Conservation (phyloP, 2,113 vertebrate species). For the Cynopterus brachyotis region DNA sequence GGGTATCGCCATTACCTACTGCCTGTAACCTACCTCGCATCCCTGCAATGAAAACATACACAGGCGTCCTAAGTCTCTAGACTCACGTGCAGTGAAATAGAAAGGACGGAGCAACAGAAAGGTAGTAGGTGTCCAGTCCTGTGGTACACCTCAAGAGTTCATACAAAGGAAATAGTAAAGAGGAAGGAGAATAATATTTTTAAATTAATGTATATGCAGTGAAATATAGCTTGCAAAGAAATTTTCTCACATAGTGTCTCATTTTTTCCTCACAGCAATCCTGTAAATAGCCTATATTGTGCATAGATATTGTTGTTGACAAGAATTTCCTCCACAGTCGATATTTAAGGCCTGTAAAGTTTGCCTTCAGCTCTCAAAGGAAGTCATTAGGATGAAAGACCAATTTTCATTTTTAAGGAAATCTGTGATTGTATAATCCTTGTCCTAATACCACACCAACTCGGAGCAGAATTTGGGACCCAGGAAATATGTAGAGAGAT, state of each 20-base stretch:
- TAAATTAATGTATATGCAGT: not conserved
- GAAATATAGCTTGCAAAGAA: not conserved
- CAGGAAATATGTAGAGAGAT: not conserved
- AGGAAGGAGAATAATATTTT: not conserved
- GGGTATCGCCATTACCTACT: not conserved
- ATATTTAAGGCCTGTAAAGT: not conserved
- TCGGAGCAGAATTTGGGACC: not conserved
- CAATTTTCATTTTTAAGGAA: not conserved
- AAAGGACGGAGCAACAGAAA: too few species aligned
- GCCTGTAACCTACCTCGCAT: too few species aligned
- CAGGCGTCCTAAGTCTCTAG: not conserved
- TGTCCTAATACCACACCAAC: not conserved
- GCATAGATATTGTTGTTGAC: not conserved
- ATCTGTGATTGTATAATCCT: not conserved
- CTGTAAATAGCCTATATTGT: not conserved
- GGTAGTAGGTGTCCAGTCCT: not conserved
- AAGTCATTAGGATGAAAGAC: not conserved
- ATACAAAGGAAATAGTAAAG: not conserved
- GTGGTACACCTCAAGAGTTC: not conserved
- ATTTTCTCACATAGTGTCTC: not conserved
- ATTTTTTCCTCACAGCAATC: not conserved
- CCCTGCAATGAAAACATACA: not conserved
- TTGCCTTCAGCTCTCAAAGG: not conserved
- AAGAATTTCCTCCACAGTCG: not conserved
- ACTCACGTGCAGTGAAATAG: not conserved